Base-by-base conservation (phyloP, 2,113 vertebrate species). In the Forbesichthys papilliferus region DNA sequence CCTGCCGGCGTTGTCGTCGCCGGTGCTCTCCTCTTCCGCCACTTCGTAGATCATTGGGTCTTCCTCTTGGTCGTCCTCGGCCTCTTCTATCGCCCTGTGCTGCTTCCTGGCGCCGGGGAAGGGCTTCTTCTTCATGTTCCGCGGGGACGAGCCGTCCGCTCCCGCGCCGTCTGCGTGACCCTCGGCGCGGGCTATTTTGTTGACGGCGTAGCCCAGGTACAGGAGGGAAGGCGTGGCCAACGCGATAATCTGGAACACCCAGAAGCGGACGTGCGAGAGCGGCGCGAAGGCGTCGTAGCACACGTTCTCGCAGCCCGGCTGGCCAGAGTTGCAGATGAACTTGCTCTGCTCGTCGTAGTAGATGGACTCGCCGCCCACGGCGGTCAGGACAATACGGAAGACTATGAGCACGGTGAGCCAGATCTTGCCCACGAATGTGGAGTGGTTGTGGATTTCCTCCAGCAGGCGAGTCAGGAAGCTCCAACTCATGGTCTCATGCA, bases 391-490 rank as follows among this genome's bases (percentile, higher is more conserved):
- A 0, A 99, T 98, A 53, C 96, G 95, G 77, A 98, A 98, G 3
- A 98, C 94, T 0, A 99, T 94, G 65, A 98, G 79, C 6, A 94
- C 93, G 0, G 95, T 95, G 82, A 99, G 92, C 96, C 97, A 99
- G 84, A 98, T 94, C 84, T 98, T 99, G 69, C 97, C 96, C 65
- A 99, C 96, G 18, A 98, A 99, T 0, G 97, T 98, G 4, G 96
- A 98, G 59, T 99, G 97, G 77, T 98, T 95, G 92, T 99, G 96
- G 87, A 98, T 98, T 89, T 99, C 97, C 83, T 99, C 96, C 77
- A 99, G 88, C 69, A 99, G 92, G 2, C 95, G 95, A 5, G 96
- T 99, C 89, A 99, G 92, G 83, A 99, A 98, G 85, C 95, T 96
- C 97, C 97, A 99, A 75, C 97, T 97, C 97, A 98, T 98, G 92